These are phyloP conservation scores for Plebejus melissa DNA, from an alignment of 2,888 invertebrate species.

Conservation along the genomic window DNA sequence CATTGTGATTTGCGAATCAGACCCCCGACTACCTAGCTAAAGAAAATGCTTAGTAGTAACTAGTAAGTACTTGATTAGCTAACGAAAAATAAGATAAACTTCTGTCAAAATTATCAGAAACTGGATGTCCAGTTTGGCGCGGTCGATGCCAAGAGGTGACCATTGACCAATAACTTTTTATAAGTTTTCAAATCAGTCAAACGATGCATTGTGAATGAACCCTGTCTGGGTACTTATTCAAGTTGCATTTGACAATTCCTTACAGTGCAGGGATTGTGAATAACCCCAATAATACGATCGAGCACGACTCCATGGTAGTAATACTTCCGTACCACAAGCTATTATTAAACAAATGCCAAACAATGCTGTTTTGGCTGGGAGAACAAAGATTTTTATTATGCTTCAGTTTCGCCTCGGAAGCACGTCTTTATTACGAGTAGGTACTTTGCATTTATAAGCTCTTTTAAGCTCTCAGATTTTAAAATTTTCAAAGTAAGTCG, in stretches of 20 bases:
- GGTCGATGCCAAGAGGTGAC: no score
- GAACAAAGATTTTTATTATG: slow-evolving; percentile 68
- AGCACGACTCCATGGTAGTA: slow-evolving; percentile 53
- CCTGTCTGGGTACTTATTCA: slow-evolving; percentile 3
- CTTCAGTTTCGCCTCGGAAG: slow-evolving; percentile 55
- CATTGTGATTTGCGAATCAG: no score
- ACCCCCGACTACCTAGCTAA: no score
- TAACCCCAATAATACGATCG: slow-evolving; percentile 46
- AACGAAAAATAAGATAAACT: no score
- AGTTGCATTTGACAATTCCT: not conserved
- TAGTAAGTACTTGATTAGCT: no score
- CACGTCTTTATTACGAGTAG: slow-evolving; percentile 49
- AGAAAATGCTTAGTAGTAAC: no score
- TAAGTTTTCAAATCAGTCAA: not conserved
- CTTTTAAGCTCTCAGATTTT: slow-evolving; percentile 43
- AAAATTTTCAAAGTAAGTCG: slow-evolving; percentile 34
- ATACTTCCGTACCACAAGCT: slow-evolving; percentile 42
- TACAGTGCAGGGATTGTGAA: not conserved
- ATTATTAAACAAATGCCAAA: slow-evolving; percentile 65
- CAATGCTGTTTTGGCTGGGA: slow-evolving; percentile 72
- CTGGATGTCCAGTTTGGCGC: no score
- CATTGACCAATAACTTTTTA: no score
- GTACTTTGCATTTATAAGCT: slow-evolving; percentile 48
- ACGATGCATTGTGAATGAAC: slow-evolving; percentile 26
- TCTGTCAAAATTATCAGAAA: no score